phyloP scores from a whole-genome alignment of 2,888 invertebrate genomes.

The Margaritifera margaritifera region DNA sequence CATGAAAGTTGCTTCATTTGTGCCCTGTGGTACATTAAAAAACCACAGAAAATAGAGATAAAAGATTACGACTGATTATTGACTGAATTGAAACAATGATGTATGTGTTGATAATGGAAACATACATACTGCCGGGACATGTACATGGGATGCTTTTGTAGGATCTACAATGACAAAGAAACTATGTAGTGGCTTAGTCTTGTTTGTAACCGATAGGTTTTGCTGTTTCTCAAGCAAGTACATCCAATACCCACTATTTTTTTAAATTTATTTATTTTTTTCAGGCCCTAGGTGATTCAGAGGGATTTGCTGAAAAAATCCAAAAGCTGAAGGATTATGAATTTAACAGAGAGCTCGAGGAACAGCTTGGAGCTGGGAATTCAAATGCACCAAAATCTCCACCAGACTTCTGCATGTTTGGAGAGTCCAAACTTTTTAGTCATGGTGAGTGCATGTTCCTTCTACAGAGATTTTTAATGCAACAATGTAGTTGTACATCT shows the following conservation, averaged over 20 bases:
- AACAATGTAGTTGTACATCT: neutral
- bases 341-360: constrained; percentile 54
- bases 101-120: no score
- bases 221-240: no score
- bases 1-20: no score
- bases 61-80: no score
- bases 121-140: no score
- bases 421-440: constrained; percentile 35
- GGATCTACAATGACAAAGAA: no score
- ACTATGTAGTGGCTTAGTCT: no score
- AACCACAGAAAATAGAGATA: no score
- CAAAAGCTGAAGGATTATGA: constrained; percentile 62
- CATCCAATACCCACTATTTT: neutral
- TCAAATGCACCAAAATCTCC: constrained; percentile 12
- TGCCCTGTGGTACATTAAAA: no score
- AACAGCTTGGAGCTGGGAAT: constrained; percentile 33
- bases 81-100: no score
- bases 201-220: no score
- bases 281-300: constrained; percentile 63
- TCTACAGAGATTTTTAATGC: neutral
- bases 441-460: constrained; percentile 22
- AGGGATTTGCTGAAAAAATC: constrained; percentile 66
- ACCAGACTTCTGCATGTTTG: constrained; percentile 37
- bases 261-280: constrained; percentile 13
- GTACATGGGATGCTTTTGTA: no score